phyloP scores from a whole-genome alignment of 1,140 invertebrate genomes.

The Parasteatoda tepidariorum region DNA sequence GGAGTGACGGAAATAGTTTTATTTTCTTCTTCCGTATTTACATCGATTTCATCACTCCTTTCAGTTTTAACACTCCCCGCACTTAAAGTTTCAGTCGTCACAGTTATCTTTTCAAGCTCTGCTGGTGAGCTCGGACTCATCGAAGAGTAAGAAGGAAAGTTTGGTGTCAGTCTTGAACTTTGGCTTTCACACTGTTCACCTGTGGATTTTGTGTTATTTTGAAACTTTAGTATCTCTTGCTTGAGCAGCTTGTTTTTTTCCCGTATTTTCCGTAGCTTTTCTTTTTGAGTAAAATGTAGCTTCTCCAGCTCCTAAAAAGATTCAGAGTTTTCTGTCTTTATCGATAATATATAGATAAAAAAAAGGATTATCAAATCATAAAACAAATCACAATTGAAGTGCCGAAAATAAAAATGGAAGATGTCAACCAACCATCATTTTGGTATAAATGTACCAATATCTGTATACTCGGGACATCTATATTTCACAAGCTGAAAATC shows the following conservation, averaged over 20 bases:
- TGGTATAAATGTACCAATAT: no score
- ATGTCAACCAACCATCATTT: no score
- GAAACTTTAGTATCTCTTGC: slow-evolving; percentile 4
- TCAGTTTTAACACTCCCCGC: not conserved
- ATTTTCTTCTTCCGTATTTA: not conserved
- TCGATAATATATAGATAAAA: no score
- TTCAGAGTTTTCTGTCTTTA: no score
- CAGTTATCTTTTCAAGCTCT: slow-evolving; percentile 19
- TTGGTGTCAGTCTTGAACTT: slow-evolving; percentile 8
- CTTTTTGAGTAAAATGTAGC: slow-evolving; percentile 36
- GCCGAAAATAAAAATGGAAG: no score
- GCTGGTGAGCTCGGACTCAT: not conserved
- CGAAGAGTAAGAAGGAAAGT: slow-evolving; percentile 1
- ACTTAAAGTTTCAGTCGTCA: not conserved
- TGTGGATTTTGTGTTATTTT: slow-evolving; percentile 4
- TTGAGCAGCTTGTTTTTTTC: slow-evolving; percentile 33
- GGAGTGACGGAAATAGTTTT: not conserved
- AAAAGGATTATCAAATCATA: no score
- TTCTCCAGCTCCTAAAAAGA: slow-evolving; percentile 49
- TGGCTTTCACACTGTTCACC: slow-evolving; percentile 43
- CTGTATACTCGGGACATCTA: no score
- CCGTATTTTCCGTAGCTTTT: slow-evolving; percentile 35
- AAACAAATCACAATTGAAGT: no score
- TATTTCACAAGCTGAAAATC: no score
- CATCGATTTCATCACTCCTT: not conserved